Evolutionary conservation across 2,113 vertebrate genomes (phyloP), one percentile per base, ranked within the genome.

Genomic region (Siniperca knerii): DNA sequence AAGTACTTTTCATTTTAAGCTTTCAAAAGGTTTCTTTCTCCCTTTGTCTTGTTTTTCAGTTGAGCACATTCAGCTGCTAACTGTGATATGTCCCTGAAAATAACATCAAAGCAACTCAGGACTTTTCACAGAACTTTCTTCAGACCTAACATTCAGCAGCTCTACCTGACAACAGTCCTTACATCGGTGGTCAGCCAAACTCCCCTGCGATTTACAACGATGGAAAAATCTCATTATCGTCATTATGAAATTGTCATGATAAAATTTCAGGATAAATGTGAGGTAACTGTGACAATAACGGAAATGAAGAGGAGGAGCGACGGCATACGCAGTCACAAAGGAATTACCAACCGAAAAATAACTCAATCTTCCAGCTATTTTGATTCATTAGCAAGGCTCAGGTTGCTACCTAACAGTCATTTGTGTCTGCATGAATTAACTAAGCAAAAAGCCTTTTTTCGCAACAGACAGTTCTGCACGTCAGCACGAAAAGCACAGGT

Each of bases 271-370:
- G 9, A 10, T 58, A 55, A 61, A 52, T 35, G 50, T 11, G 25
- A 76, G 9, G 33, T 69, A 64, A 52, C 21, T 33, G 55, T 67
- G 77, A 77, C 75, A 55, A 23, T 37, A 37, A 71, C 13, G 25
- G 18, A 76, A 73, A 75, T 21, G 46, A 55, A 35, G 55, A 55
- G 0, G 55, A 42, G 25, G 46, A 35, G 21, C 71, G 76, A 80
- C 37, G 16, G 6, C n/a, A 42, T 1, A 50, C 3, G 11, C 20
- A 4, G 20, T n/a, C 35, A 73, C 0, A 29, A 57, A 75, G 50
- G 11, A 44, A 40, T 76, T 29, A 70, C 48, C 4, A 37, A 2
- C 21, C 15, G 37, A 44, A 66, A 64, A 65, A 33, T 11, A 73
- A 54, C 75, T 46, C 25, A 0, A 0, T 44, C 58, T 67, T 73